Base-by-base conservation (phyloP, 2,888 invertebrate genomes). In the Mechanitis mazaeus region DNA sequence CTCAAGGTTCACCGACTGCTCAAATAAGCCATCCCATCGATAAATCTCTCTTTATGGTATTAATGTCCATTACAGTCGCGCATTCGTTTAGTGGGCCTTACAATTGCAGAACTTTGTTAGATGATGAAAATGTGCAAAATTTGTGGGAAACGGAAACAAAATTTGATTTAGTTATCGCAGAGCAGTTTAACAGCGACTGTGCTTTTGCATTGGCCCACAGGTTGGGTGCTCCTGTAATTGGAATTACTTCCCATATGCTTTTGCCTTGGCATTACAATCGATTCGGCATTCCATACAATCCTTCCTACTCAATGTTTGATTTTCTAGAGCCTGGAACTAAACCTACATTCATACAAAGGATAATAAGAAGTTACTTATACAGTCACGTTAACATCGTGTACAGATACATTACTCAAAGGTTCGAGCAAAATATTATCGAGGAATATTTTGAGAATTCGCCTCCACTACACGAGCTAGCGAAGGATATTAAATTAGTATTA, bases 101-200 rank as follows among this genome's bases (percentile, higher is more conserved):
- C 20, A 20, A 20, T 20, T 20, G 20, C 20, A 20, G 20, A 20
- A 20, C 20, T 20, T 20, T 20, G 20, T 20, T 20, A 20, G 20
- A 20, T 20, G 20, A 20, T 20, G 20, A 20, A 20, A 20, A 20
- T 20, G 20, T 20, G 20, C 20, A 20, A 35, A 6, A 35, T 3
- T 35, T 35, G 6, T 35, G 35, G 35, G 6, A 35, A 35, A 35
- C 3, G 1, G 35, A 35, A 35, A 35, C 4, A 35, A 35, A 35
- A 35, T 35, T 35, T 6, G 35, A 35, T 35, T 3, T 35, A 6
- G 72, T 91, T 0, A 75, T 92, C 5, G 79, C 84, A 1, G 92
- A 92, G 71, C 78, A 86, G 57, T 92, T 92, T 67, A 87, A 85
- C 60, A 83, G 87, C 0, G 92, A 92, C 67, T 92, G 92, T 64